These are phyloP conservation scores for Drosophila mauritiana DNA, from an alignment of 1,140 invertebrate genomes.

Conservation along the genomic window DNA sequence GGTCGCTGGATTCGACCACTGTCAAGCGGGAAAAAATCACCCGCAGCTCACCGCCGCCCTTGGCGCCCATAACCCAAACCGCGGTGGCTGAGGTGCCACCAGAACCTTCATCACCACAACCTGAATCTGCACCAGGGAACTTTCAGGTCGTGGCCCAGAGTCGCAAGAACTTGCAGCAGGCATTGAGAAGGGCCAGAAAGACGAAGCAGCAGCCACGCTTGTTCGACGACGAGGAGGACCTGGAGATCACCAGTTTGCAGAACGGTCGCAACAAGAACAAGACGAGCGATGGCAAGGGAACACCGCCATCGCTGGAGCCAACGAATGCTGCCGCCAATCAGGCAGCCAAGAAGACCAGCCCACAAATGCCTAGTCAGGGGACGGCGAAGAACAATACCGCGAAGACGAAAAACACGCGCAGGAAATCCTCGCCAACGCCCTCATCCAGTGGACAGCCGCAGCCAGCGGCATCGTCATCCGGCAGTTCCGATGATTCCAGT, in stretches of 20 bases:
- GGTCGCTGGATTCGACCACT: conserved; percentile 1
- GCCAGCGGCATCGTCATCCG: conserved; percentile 15
- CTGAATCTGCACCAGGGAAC: not conserved
- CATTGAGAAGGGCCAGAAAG: conserved; percentile 69
- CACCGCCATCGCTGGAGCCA: conserved; percentile 5
- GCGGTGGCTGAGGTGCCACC: not conserved
- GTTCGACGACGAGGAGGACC: conserved; percentile 54
- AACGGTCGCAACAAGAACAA: conserved; percentile 35
- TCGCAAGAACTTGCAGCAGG: conserved; percentile 74
- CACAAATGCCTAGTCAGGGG: not conserved
- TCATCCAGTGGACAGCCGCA: not conserved
- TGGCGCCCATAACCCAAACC: conserved; percentile 49
- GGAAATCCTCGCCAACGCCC: conserved; percentile 16
- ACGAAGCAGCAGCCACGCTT: conserved; percentile 69
- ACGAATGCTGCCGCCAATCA: conserved; percentile 5
- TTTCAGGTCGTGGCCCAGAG: conserved; percentile 59
- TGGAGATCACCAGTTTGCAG: conserved; percentile 53
- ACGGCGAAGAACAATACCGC: not conserved
- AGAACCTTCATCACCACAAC: not conserved
- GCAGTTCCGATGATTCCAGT: conserved; percentile 65
- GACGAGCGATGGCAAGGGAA: conserved; percentile 1
- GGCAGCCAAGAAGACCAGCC: conserved; percentile 1
- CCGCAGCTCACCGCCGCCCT: conserved; percentile 49
- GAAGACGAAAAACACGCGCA: conserved; percentile 16
- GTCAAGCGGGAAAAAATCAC: conserved; percentile 16